Percentiles rank a stretch among this genome's conserved stretches.
phyloP scores from a whole-genome alignment of 2,113 vertebrate genomes.

The Lonchura striata region DNA sequence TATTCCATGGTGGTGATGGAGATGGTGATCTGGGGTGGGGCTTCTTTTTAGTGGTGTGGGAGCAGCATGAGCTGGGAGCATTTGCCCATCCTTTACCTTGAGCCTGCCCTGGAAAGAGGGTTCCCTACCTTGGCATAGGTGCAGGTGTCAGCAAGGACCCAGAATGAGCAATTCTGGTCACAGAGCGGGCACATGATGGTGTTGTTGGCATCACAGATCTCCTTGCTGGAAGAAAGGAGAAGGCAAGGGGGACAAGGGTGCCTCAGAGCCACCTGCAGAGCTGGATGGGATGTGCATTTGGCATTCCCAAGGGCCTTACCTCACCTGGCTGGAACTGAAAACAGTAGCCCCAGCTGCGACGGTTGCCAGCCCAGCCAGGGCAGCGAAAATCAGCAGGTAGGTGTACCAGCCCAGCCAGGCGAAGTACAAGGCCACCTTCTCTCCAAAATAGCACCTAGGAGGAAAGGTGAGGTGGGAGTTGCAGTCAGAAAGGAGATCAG shows the following conservation, averaged over 20 bases:
- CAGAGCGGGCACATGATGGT: slow-evolving; percentile 88
- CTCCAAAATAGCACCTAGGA: slow-evolving; percentile 87
- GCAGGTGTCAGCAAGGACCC: slow-evolving; percentile 87
- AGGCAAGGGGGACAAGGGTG: background rate
- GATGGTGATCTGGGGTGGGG: too few species aligned
- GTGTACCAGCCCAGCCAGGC: slow-evolving; percentile 95
- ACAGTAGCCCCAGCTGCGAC: slow-evolving; percentile 81
- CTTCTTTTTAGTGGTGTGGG: background rate
- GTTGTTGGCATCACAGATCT: slow-evolving; percentile 82
- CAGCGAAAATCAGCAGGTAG: slow-evolving; percentile 79
- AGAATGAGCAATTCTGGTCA: slow-evolving; percentile 76
- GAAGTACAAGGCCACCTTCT: slow-evolving; percentile 92
- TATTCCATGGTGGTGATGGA: background rate
- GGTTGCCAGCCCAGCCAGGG: slow-evolving; percentile 70
- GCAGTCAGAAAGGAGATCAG: background rate
- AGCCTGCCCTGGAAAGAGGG: background rate
- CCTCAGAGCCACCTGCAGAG: fast-evolving
- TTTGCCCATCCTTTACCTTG: background rate
- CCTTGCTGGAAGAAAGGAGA: slow-evolving; percentile 73
- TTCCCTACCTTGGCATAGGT: slow-evolving; percentile 82
- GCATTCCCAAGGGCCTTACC: slow-evolving; percentile 72
- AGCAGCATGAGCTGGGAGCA: background rate
- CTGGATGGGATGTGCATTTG: fast-evolving
- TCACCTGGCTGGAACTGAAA: slow-evolving; percentile 84
- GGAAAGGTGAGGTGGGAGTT: background rate